Conservation (phyloP, 2,113 vertebrate species). For the Artemisiospiza belli region DNA sequence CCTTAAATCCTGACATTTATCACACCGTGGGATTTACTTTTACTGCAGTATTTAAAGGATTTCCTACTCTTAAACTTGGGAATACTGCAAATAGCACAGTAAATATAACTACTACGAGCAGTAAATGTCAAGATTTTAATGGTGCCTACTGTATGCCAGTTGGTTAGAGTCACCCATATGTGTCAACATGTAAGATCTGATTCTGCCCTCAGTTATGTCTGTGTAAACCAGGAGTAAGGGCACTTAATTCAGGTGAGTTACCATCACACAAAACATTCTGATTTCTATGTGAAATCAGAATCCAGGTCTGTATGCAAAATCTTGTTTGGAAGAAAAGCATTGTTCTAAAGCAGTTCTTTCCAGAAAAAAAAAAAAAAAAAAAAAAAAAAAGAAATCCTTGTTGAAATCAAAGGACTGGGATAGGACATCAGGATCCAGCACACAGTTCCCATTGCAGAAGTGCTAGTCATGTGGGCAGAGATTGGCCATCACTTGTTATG, state of each 20-base stretch:
- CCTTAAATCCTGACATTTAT: constrained; percentile 65
- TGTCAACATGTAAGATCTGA: not conserved
- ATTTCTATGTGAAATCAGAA: not conserved
- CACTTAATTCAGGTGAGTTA: not conserved
- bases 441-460: not conserved
- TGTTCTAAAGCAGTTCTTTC: not conserved
- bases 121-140: constrained; percentile 70
- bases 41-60: constrained; percentile 67
- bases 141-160: constrained; percentile 45
- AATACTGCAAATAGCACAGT: constrained; percentile 63
- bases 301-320: not conserved
- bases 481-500: not conserved
- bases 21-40: constrained; percentile 62
- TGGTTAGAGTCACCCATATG: constrained; percentile 28
- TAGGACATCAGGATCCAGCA: not conserved
- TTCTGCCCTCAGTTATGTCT: not conserved
- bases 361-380: not conserved
- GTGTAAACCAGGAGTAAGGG: not conserved
- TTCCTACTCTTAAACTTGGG: constrained; percentile 53
- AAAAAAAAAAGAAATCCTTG: not conserved
- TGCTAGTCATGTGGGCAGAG: not conserved
- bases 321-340: not conserved
- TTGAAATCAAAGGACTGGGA: not conserved
- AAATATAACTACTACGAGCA: constrained; percentile 60
- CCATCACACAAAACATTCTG: not conserved